phyloP scores from a whole-genome alignment of 1,140 invertebrate genomes.

The Tetragonula clypearis region DNA sequence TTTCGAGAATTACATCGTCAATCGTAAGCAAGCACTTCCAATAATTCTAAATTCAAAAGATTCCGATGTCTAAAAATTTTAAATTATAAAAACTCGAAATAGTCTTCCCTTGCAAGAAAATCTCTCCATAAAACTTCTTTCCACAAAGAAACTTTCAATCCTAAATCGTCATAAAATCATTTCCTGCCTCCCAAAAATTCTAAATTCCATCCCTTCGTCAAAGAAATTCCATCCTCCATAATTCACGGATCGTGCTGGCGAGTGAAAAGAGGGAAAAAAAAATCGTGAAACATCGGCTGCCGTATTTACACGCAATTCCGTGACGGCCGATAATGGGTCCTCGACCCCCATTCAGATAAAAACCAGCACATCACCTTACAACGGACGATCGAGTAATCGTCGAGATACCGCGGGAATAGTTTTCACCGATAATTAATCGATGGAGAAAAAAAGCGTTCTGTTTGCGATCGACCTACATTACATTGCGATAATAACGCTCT shows the following conservation, averaged over 20 bases:
- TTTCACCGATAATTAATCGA: slow-evolving; percentile 69
- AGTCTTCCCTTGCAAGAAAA: no score
- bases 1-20: no score
- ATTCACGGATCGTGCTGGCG: neutral
- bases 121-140: no score
- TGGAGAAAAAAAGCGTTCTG: slow-evolving; percentile 56
- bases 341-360: slow-evolving; percentile 66
- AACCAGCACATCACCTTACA: slow-evolving; percentile 39
- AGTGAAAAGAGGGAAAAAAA: neutral
- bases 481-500: slow-evolving; percentile 62
- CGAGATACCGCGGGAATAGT: slow-evolving; percentile 61
- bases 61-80: no score
- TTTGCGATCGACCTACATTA: slow-evolving; percentile 68
- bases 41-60: no score
- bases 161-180: no score
- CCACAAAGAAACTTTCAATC: no score
- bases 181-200: neutral
- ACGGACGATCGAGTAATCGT: slow-evolving; percentile 38
- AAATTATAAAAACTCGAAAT: no score
- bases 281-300: slow-evolving; percentile 60
- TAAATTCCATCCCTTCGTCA: neutral
- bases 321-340: slow-evolving; percentile 67
- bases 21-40: no score
- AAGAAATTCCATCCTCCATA: neutral
- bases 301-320: slow-evolving; percentile 56